phyloP scores from a whole-genome alignment of 1,140 invertebrate genomes.

The Drosophila lacteicornis region DNA sequence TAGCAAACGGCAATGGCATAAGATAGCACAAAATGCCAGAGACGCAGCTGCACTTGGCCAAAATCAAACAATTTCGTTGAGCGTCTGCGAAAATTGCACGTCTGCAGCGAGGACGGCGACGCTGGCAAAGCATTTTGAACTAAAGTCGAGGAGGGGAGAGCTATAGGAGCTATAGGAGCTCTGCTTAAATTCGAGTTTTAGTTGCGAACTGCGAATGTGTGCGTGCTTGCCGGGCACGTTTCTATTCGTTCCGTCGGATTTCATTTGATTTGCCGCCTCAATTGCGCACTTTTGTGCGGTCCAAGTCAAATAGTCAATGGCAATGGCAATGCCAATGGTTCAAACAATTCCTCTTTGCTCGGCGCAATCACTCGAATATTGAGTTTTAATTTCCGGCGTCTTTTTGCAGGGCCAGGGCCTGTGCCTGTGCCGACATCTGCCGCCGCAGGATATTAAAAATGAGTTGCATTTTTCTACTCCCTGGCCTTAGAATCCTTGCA shows the following conservation, averaged over 20 bases:
- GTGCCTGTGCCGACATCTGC: conserved; percentile 59
- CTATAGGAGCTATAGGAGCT: neutral
- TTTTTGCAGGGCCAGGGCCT: conserved; percentile 34
- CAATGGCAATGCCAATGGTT: conserved; percentile 41
- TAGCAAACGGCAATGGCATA: conserved; percentile 75
- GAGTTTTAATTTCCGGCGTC: conserved; percentile 80
- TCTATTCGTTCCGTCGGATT: conserved; percentile 74
- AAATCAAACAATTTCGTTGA: conserved; percentile 77
- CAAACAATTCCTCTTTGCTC: conserved; percentile 48
- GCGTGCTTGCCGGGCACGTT: conserved; percentile 60
- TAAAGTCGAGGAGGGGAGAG: conserved; percentile 1
- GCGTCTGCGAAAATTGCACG: conserved; percentile 68
- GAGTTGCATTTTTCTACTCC: conserved; percentile 61
- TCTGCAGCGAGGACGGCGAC: conserved; percentile 30
- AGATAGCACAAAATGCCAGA: conserved; percentile 70
- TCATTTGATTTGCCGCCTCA: conserved; percentile 82
- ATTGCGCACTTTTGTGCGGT: conserved; percentile 79
- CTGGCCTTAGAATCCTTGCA: conserved; percentile 44
- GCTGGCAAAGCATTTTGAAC: conserved; percentile 1
- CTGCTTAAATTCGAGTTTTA: conserved; percentile 5
- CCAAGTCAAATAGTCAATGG: conserved; percentile 72
- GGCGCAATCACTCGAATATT: conserved; percentile 77
- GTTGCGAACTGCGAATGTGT: conserved; percentile 18
- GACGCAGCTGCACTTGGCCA: conserved; percentile 78
- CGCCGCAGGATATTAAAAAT: conserved; percentile 81